Conservation (phyloP, 2,797 vertebrate species). For the Neostethus bicornis region DNA sequence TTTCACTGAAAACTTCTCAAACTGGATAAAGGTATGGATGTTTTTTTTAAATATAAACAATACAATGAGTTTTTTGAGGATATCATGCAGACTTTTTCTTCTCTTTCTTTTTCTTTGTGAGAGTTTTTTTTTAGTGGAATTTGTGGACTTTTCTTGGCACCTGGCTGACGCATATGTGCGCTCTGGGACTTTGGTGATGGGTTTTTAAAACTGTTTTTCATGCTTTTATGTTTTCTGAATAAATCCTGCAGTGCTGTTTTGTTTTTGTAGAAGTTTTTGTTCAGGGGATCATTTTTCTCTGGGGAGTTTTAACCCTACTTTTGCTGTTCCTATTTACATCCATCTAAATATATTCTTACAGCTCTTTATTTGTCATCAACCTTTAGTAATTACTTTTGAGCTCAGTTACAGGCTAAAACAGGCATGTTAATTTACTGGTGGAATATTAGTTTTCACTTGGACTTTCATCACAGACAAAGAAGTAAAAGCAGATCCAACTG, state of each 20-base stretch:
- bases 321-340: conserved; percentile 72
- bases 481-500: neutral
- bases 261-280: neutral
- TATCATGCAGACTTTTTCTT: conserved; percentile 7
- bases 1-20: conserved; percentile 27
- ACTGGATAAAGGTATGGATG: conserved; percentile 64
- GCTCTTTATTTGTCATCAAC: conserved; percentile 36
- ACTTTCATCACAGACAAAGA: neutral
- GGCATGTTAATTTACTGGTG: neutral
- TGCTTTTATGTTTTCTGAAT: conserved; percentile 13
- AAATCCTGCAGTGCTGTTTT: conserved; percentile 4
- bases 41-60: neutral
- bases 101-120: neutral
- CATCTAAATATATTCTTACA: conserved; percentile 68
- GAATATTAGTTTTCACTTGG: conserved; percentile 6
- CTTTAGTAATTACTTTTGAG: conserved; percentile 39
- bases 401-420: conserved; percentile 31
- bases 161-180: conserved; percentile 41
- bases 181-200: conserved; percentile 58
- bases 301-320: conserved; percentile 67
- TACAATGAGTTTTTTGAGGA: conserved; percentile 3
- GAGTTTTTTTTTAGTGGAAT: conserved; percentile 29
- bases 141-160: conserved; percentile 22
- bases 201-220: conserved; percentile 29
- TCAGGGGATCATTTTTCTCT: conserved; percentile 46